phyloP scores from a whole-genome alignment of 2,888 invertebrate species.

The Drosophila peninsularis region DNA sequence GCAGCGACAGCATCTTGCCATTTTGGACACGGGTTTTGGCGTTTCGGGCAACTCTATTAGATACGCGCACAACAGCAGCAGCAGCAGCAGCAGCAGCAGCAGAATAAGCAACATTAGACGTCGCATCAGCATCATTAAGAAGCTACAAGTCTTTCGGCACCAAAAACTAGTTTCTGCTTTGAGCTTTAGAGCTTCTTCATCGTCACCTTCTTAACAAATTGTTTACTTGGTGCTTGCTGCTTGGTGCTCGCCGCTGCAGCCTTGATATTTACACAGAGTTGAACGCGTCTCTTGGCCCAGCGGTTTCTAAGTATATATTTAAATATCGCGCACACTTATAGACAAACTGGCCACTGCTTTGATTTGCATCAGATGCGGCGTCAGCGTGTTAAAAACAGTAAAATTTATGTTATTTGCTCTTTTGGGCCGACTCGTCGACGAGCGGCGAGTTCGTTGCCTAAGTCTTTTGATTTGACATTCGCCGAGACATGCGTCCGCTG shows the following conservation, averaged over 20 bases:
- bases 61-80: constrained; percentile 28
- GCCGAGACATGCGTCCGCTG: constrained; percentile 19
- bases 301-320: constrained; percentile 53
- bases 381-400: constrained; percentile 51
- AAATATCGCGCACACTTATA: constrained; percentile 34
- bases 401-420: constrained; percentile 67
- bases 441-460: constrained; percentile 46
- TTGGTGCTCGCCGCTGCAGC: constrained; percentile 39
- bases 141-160: constrained; percentile 30
- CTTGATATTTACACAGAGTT: constrained; percentile 76
- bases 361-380: constrained; percentile 62
- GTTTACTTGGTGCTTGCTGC: constrained; percentile 37
- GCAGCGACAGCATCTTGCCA: constrained; percentile 46
- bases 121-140: constrained; percentile 41
- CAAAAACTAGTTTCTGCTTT: constrained; percentile 54
- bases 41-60: constrained; percentile 72
- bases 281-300: constrained; percentile 37
- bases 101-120: constrained; percentile 3
- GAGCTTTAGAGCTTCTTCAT: constrained; percentile 54
- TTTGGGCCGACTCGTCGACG: constrained; percentile 20
- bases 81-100: constrained; percentile 31
- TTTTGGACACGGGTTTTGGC: constrained; percentile 62
- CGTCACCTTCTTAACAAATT: constrained; percentile 71
- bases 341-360: constrained; percentile 47
- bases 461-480: constrained; percentile 65